Base-by-base conservation (phyloP, 2,113 vertebrate species). In the Coracopsis vasa region DNA sequence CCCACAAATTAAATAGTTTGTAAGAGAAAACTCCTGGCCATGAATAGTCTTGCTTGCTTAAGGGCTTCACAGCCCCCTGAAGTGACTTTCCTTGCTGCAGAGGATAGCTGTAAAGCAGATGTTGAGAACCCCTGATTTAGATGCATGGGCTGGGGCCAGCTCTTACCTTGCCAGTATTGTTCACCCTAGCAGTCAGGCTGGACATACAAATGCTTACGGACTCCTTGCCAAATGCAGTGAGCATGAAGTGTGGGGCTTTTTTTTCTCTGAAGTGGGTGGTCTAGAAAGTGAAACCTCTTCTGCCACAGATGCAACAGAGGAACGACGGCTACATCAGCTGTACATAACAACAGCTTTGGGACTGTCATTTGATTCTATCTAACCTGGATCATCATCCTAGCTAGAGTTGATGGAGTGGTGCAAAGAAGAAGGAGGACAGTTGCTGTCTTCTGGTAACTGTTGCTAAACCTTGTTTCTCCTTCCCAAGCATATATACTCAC, bases 231-330 rank as follows among this genome's bases (percentile, higher is more conserved):
- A 80, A 65, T 15, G 27, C 21, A 61, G n/a, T 24, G 28, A 85
- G 15, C 8, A 16, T 41, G 11, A 44, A 81, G 28, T 5, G 16
- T 4, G 1, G 2, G 2, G 12, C 2, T 53, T 25, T 27, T 27
- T 78, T 39, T 50, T 3, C 41, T 53, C 33, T 50, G 12, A 93
- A 77, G 23, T 33, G 18, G 16, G 19, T 4, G 0, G 6, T 74
- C 53, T 86, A 42, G 19, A 70, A 23, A 23, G 5, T 12, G 64
- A 87, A 87, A 1, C 2, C 7, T 66, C 56, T 86, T 71, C 28
- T 84, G 58, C 50, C 39, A 45, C 12, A 74, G 42, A n/a, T 54
- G 9, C 23, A 74, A 47, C 13, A 70, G 62, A 24, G 48, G 61
- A 88, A 37, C 10, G 35, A 37, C 58, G 45, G 12, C 48, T 73